phyloP scores from a whole-genome alignment of 2,113 vertebrate species.

The Chaetodon auriga region DNA sequence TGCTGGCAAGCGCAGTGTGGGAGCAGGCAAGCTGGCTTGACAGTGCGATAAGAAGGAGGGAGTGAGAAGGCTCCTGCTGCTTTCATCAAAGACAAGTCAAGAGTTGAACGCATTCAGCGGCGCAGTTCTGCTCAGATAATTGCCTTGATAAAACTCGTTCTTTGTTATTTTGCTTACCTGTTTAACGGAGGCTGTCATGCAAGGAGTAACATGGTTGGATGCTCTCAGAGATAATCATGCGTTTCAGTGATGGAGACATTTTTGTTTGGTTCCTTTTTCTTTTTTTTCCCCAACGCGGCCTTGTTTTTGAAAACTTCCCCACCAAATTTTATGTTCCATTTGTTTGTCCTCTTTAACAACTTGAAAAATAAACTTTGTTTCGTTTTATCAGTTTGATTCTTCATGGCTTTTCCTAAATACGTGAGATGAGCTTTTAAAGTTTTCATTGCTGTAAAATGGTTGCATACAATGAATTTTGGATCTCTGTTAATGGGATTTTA shows the following conservation, averaged over 20 bases:
- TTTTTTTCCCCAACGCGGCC: not conserved
- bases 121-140: slow-evolving; percentile 64
- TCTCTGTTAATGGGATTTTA: not conserved
- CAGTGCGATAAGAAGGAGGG: slow-evolving; percentile 70
- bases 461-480: not conserved
- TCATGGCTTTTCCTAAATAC: not conserved
- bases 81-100: slow-evolving; percentile 75
- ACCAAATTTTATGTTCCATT: not conserved
- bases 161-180: slow-evolving; percentile 70
- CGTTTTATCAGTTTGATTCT: not conserved
- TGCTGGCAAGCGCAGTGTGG: slow-evolving; percentile 67
- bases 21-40: slow-evolving; percentile 68
- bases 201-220: slow-evolving; percentile 29
- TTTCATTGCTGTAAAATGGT: not conserved
- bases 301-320: slow-evolving; percentile 11
- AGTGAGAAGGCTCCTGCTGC: slow-evolving; percentile 71
- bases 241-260: slow-evolving; percentile 11
- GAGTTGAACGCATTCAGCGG: slow-evolving; percentile 59
- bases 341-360: not conserved
- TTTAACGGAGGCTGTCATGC: slow-evolving; percentile 57
- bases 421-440: not conserved
- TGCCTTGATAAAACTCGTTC: slow-evolving; percentile 61
- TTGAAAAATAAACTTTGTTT: not conserved
- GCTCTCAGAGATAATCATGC: slow-evolving; percentile 28
- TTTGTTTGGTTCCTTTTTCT: not conserved